Evolutionary conservation across 2,888 invertebrate species (phyloP).

Genomic region (Muschampia plurimacula): DNA sequence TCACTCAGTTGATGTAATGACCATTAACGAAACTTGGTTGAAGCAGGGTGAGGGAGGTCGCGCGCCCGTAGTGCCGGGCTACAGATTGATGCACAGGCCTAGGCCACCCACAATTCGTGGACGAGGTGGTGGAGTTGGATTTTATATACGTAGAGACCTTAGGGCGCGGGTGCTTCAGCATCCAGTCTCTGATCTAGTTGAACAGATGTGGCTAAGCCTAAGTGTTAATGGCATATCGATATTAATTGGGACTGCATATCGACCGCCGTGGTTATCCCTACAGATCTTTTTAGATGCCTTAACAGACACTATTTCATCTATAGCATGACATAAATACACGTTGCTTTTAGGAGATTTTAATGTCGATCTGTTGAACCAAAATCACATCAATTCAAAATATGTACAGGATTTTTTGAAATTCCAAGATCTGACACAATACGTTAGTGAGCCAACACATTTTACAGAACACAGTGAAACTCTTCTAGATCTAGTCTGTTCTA

Average conservation of each 20-base stretch:
- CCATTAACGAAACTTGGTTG: background rate
- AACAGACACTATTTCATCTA: background rate
- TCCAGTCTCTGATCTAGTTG: background rate
- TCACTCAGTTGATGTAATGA: background rate
- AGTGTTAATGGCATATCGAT: background rate
- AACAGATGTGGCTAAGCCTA: background rate
- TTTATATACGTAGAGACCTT: background rate
- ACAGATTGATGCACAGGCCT: background rate
- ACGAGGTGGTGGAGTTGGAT: background rate
- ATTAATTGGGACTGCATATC: background rate
- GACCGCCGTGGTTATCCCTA: background rate
- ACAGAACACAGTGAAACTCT: slow-evolving; percentile 40
- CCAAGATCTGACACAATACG: slow-evolving; percentile 3
- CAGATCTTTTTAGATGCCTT: background rate
- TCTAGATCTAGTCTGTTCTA: slow-evolving; percentile 43
- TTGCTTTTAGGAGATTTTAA: background rate
- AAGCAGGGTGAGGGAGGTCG: background rate
- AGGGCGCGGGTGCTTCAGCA: background rate
- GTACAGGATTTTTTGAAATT: background rate
- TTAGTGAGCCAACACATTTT: background rate
- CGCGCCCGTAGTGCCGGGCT: background rate
- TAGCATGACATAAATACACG: background rate
- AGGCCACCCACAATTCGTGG: background rate
- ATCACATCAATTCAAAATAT: background rate
- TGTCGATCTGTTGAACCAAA: background rate